Evolutionary conservation across 2,797 vertebrate species (phyloP).

Genomic region (Argentina silus): DNA sequence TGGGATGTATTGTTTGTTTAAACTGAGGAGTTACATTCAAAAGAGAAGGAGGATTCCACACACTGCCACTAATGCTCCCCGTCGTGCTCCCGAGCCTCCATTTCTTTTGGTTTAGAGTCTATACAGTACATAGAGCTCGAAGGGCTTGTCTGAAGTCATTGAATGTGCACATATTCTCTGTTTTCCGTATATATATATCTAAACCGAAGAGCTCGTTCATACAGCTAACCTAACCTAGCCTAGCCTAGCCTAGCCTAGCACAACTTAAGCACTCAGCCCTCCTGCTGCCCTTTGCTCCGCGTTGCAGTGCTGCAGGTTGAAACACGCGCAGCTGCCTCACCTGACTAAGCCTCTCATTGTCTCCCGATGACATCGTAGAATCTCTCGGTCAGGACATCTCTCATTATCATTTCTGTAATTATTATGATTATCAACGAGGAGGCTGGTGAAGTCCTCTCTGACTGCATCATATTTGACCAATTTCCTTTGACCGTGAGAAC

Average conservation of each 20-base stretch:
- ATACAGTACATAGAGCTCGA: no score
- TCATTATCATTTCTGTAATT: conserved; percentile 68
- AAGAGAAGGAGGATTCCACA: no score
- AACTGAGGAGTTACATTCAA: no score
- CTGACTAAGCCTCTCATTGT: conserved; percentile 58
- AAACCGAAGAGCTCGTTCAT: no score
- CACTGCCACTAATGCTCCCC: no score
- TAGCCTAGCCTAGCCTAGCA: not conserved
- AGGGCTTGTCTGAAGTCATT: no score
- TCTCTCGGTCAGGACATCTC: conserved; percentile 62
- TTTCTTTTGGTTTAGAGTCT: no score
- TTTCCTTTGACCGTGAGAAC: conserved; percentile 38
- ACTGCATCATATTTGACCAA: conserved; percentile 62
- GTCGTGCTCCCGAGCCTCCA: no score
- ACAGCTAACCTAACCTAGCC: not conserved
- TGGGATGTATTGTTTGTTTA: no score
- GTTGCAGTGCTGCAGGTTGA: conserved; percentile 39
- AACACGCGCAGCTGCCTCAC: conserved; percentile 57
- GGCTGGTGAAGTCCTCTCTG: conserved; percentile 45
- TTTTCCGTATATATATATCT: no score
- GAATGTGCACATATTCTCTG: no score
- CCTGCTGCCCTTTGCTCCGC: conserved; percentile 27
- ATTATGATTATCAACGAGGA: conserved; percentile 70
- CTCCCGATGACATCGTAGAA: conserved; percentile 73
- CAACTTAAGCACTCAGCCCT: not conserved